Base-by-base conservation (phyloP, 2,888 invertebrate species). In the Mactromeris polynyma region DNA sequence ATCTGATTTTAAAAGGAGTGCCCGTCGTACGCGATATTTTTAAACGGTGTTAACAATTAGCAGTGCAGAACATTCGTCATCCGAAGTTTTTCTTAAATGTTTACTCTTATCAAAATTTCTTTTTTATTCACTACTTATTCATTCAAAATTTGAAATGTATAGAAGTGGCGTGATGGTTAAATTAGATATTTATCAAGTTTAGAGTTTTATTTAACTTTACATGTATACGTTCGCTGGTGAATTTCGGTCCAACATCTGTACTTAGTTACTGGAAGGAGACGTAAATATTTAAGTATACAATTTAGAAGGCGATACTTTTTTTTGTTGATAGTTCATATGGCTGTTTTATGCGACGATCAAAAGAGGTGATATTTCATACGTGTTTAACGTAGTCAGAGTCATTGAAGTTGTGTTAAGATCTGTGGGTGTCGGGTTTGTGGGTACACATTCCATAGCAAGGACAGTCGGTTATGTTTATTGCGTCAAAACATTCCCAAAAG, bases 341-440 rank as follows among this genome's bases (percentile, higher is more conserved):
- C 54, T 82, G 58, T 33, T 26, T 82, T 82, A 82, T 82, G 54
- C 82, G 14, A 17, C 54, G 36, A 82, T 82, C 82, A 33, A 11
- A 77, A 36, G 77, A 36, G 38, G 31, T 38, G 40, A 77, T 21
- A 77, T 77, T 77, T 77, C 36, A 38, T 77, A 77, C 38, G 36
- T 19, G 36, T 33, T 77, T 77, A 77, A 33, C 36, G 40, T 77
- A n/a, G 77, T n/a, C 11, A 17, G 33, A 77, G 7, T 64, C 58
- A n/a, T 26, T 64, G 58, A 64, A 26, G 58, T 26, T 9, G 26
- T 64, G 58, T 64, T 26, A n/a, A 26, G 58, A 64, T 64, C 58
- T n/a, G 58, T 64, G 58, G 58, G 58, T 64, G 58, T 26, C 26
- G 58, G 26, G n/a, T 58, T 26, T 64, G 58, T 64, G 58, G 11